phyloP scores from a whole-genome alignment of 1,140 invertebrate genomes.

The Drosophila ercepeae region DNA sequence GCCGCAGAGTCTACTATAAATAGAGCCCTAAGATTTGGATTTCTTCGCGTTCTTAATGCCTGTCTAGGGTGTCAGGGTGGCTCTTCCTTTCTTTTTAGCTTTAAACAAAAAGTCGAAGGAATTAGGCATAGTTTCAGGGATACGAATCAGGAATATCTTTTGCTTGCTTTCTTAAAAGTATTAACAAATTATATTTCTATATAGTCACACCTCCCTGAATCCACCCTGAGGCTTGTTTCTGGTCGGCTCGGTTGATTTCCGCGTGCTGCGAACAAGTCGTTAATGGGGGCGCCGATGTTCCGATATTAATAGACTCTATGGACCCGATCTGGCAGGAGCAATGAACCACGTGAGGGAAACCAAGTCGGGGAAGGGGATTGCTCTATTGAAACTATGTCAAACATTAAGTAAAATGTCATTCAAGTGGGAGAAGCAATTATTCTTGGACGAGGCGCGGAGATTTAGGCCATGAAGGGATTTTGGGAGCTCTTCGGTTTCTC shows the following conservation, averaged over 20 bases:
- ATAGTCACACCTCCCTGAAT: no score
- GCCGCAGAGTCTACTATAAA: slow-evolving; percentile 16
- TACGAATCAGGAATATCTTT: background rate
- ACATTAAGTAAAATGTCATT: slow-evolving; percentile 79
- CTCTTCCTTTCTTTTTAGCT: background rate
- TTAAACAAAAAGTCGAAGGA: background rate
- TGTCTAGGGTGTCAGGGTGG: slow-evolving; percentile 19
- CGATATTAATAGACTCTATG: slow-evolving; percentile 54
- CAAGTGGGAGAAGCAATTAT: slow-evolving; percentile 71
- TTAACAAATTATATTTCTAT: background rate
- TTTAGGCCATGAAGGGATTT: slow-evolving; percentile 11
- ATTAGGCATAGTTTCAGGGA: background rate
- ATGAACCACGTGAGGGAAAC: no score
- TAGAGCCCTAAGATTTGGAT: slow-evolving; percentile 33
- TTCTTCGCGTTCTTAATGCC: slow-evolving; percentile 11
- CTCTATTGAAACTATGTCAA: slow-evolving; percentile 62
- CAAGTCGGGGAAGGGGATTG: slow-evolving; percentile 4
- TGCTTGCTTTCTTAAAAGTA: background rate
- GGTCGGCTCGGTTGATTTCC: slow-evolving; percentile 54
- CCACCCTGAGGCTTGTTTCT: slow-evolving; percentile 27
- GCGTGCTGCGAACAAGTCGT: slow-evolving; percentile 62
- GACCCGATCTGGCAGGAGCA: slow-evolving; percentile 52
- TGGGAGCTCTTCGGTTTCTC: background rate
- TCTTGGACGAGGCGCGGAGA: slow-evolving; percentile 49
- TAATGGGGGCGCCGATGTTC: slow-evolving; percentile 58